Conservation (phyloP, 2,888 invertebrate species). For the Dicyrtoma fusca region DNA sequence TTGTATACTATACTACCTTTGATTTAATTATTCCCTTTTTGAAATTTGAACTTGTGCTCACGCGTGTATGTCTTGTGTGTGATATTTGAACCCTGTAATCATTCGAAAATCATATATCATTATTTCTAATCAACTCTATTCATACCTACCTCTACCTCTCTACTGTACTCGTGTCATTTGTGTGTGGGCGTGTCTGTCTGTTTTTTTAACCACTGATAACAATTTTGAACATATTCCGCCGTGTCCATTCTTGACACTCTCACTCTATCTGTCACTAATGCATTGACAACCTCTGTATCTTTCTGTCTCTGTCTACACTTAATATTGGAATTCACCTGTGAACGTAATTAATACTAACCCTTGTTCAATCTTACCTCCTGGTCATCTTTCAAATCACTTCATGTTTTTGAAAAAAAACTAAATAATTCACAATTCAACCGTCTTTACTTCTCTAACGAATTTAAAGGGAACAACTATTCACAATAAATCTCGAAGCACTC, state of each 20-base stretch:
- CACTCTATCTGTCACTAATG: background rate
- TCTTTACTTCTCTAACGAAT: conserved; percentile 20
- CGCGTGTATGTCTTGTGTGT: too few species aligned
- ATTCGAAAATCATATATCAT: background rate
- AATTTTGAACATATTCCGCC: background rate
- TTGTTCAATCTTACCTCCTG: background rate
- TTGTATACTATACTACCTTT: too few species aligned
- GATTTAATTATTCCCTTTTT: too few species aligned
- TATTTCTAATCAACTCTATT: conserved; percentile 7
- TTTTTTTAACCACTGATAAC: background rate
- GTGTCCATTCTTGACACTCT: too few species aligned
- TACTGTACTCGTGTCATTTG: background rate
- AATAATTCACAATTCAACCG: background rate
- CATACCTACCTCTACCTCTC: background rate
- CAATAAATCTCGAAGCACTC: conserved; percentile 45
- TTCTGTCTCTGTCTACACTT: background rate
- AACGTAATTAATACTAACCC: background rate
- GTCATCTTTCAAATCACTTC: conserved; percentile 15
- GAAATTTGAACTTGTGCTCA: too few species aligned
- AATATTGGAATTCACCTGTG: too few species aligned
- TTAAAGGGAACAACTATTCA: conserved; percentile 53
- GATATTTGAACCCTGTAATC: too few species aligned
- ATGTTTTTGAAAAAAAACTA: background rate
- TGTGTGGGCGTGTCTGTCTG: background rate
- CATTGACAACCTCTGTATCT: background rate